A percentile compares a stretch with the other conserved stretches of the same genome.
Conservation (phyloP, 2,113 vertebrate species). For the Hirundichthys speculiger region DNA sequence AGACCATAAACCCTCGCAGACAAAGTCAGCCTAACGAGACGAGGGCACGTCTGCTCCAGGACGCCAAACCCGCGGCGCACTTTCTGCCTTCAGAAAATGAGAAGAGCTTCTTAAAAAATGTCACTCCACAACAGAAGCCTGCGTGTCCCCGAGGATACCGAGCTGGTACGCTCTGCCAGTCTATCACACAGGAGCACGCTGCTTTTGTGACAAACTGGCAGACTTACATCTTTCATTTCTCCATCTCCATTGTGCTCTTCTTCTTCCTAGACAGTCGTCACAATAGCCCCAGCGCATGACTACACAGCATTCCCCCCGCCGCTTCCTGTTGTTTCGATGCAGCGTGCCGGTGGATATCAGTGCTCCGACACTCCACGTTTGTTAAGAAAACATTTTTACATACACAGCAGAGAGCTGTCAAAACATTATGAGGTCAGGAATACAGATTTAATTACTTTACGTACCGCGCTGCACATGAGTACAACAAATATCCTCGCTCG, state of each 20-base stretch:
- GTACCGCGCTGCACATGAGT: constrained; percentile 3
- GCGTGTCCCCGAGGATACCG: constrained; percentile 62
- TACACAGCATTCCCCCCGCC: constrained; percentile 55
- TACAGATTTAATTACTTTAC: constrained; percentile 55
- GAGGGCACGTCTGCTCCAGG: constrained; percentile 43
- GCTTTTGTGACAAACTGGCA: constrained; percentile 76
- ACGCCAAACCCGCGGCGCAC: constrained; percentile 21
- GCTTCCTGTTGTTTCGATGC: constrained; percentile 54
- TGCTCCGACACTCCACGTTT: constrained; percentile 33
- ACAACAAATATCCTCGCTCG: constrained; percentile 1
- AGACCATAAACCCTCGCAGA: constrained; percentile 55
- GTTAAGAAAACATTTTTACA: constrained; percentile 47
- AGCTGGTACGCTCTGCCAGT: constrained; percentile 71
- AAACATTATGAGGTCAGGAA: constrained; percentile 53
- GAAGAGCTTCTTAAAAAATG: constrained; percentile 51
- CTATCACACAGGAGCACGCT: constrained; percentile 72
- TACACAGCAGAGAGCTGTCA: constrained; percentile 35
- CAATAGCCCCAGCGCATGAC: constrained; percentile 59
- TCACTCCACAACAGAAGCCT: constrained; percentile 54
- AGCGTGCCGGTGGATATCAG: constrained; percentile 49
- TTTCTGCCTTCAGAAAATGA: constrained; percentile 48
- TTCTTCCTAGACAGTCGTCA: constrained; percentile 62
- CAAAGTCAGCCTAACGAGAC: constrained; percentile 65
- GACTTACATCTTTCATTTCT: constrained; percentile 70
- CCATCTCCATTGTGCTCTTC: constrained; percentile 61